phyloP scores from a whole-genome alignment of 2,888 invertebrate genomes.

The Caenorhabditis sp. region DNA sequence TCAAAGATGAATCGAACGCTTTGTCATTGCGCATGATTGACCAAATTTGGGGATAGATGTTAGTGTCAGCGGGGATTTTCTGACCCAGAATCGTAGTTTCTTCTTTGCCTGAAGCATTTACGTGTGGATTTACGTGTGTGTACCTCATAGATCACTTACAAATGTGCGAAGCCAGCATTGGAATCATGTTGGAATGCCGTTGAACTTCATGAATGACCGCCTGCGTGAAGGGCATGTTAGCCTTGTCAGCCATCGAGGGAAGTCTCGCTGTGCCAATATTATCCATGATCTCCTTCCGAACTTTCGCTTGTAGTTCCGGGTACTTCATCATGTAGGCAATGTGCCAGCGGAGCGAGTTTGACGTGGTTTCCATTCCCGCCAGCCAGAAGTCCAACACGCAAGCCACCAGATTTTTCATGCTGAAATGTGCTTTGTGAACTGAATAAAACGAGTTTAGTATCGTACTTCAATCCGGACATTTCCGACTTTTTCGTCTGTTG shows the following conservation, averaged over 20 bases:
- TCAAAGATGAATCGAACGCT: conserved; percentile 50
- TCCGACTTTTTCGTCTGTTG: conserved; percentile 20
- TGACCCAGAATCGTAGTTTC: conserved; percentile 35
- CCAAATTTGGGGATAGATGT: conserved; percentile 52
- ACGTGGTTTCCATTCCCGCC: conserved; percentile 71
- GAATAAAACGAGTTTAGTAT: background rate
- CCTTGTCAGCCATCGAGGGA: conserved; percentile 57
- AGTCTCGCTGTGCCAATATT: conserved; percentile 51
- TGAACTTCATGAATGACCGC: conserved; percentile 58
- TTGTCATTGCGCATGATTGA: conserved; percentile 54
- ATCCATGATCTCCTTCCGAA: conserved; percentile 54
- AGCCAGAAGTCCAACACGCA: conserved; percentile 63
- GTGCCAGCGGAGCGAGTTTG: conserved; percentile 64
- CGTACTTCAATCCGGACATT: conserved; percentile 17
- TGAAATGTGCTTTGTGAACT: conserved; percentile 8
- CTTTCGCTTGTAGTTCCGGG: conserved; percentile 62
- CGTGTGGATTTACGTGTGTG: background rate
- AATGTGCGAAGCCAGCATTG: conserved; percentile 36
- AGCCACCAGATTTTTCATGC: conserved; percentile 32
- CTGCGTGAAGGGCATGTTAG: conserved; percentile 56
- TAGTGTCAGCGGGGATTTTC: conserved; percentile 40
- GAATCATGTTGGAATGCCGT: conserved; percentile 57
- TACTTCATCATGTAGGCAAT: conserved; percentile 61
- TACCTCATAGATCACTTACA: conserved; percentile 3
- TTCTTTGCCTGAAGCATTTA: conserved; percentile 29